Evolutionary conservation across 2,797 vertebrate genomes (phyloP).

Genomic region (Onychomys arenicola): DNA sequence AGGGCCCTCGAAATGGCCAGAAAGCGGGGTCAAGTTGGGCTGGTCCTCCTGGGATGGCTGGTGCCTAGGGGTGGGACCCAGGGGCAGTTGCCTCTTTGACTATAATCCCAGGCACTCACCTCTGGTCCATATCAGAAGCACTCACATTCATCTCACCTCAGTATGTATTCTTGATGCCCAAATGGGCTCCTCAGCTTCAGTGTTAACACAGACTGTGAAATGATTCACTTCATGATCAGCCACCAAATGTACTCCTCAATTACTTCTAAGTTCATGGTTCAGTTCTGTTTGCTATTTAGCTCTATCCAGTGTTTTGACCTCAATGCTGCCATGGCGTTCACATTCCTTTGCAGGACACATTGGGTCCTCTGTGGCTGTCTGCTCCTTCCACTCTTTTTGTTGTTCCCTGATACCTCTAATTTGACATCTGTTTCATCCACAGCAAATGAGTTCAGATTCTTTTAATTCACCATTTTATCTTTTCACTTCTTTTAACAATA

Average conservation of each 20-base stretch:
- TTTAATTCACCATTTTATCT: not conserved
- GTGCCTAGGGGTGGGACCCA: no score
- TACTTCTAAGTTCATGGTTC: not conserved
- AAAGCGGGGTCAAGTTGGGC: no score
- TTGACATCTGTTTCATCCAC: rapidly evolving
- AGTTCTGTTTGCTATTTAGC: not conserved
- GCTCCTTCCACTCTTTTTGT: no score
- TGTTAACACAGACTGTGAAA: not conserved
- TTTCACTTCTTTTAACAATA: not conserved
- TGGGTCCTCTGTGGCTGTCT: not conserved
- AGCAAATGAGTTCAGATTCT: not conserved
- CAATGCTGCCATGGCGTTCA: not conserved
- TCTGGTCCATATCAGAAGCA: no score
- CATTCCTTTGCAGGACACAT: not conserved
- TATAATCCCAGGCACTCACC: no score
- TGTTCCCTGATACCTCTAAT: not conserved
- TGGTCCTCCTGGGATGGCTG: no score
- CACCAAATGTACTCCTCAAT: not conserved
- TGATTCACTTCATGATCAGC: not conserved
- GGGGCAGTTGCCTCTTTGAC: no score
- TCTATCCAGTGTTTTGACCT: not conserved
- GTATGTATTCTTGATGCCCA: not conserved
- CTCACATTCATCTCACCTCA: not conserved
- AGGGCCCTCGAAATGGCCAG: no score
- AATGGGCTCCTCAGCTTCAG: not conserved